Evolutionary conservation across 2,888 invertebrate genomes (phyloP), one percentile per base, ranked within the genome.

Genomic region (Steinernema carpocapsae): DNA sequence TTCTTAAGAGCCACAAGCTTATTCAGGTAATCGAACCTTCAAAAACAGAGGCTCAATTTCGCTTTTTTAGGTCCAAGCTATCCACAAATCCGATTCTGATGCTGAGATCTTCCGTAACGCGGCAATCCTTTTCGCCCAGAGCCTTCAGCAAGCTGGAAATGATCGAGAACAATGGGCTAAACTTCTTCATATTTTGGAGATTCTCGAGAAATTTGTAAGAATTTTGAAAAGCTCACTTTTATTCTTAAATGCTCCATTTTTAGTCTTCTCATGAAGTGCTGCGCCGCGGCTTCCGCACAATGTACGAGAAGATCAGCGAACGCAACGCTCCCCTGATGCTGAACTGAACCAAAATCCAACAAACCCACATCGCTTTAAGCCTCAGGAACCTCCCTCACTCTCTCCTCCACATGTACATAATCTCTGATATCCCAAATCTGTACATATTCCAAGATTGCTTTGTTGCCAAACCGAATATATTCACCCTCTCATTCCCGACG

Each of bases 351-450:
- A 56, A 19, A n/a, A 51, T 19, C 51, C 51, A 10, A 51, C 12
- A n/a, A 51, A 10, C 51, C 12, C 51, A 10, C 12, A 24, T 56
- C 6, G 56, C 56, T 56, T 56, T 56, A 56, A 51, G 12, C 22
- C 56, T 56, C 56, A 56, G 56, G 56, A 56, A 56, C 3, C 26
- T 56, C 22, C 56, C n/a, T n/a, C n/a, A 48, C 48, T 10, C 19
- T 17, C n/a, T 48, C 48, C 48, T 19, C 48, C 17, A 19, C n/a
- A n/a, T 56, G 56, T 56, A 56, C 26, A 56, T 56, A 56, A 14
- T 26, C 56, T 12, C n/a, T 19, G 12, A 22, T 14, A 56, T 26
- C 22, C 56, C 56, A 26, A 10, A 19, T 48, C n/a, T 43, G 43
- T 43, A 56, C 22, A 14, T 14, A 56, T 26, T 22, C 56, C 56